Conservation (phyloP, 2,113 vertebrate genomes). For the pig (Sus scrofa) region DNA sequence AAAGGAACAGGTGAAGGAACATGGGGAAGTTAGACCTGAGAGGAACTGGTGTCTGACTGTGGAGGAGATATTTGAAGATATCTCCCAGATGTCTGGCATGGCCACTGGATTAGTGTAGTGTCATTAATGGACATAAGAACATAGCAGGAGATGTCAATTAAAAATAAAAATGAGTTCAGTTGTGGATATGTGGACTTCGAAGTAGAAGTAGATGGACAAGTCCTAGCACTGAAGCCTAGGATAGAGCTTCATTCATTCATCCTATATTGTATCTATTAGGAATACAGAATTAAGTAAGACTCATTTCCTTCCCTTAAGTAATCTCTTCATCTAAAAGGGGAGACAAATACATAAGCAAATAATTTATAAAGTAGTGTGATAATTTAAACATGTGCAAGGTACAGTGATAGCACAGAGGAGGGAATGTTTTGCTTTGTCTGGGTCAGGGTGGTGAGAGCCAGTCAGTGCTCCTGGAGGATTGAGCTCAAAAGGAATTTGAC, state of each 20-base stretch:
- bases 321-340: background rate
- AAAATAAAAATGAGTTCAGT: slow-evolving; percentile 38
- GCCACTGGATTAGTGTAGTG: background rate
- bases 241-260: background rate
- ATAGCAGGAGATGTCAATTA: background rate
- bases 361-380: background rate
- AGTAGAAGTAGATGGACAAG: background rate
- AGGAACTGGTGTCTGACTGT: background rate
- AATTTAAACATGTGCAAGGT: background rate
- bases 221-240: slow-evolving; percentile 5
- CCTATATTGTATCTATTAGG: background rate
- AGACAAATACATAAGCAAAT: slow-evolving; percentile 11
- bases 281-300: background rate
- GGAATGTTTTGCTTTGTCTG: background rate
- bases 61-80: background rate
- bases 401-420: background rate
- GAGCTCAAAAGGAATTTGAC: slow-evolving; percentile 8
- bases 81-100: background rate
- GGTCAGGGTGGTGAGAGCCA: background rate
- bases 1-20: background rate
- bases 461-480: background rate
- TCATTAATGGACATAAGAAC: slow-evolving; percentile 32
- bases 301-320: slow-evolving; percentile 35
- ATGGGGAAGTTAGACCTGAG: background rate
- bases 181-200: background rate